Conservation (phyloP, 2,888 invertebrate genomes). For the Incurvaria masculella region DNA sequence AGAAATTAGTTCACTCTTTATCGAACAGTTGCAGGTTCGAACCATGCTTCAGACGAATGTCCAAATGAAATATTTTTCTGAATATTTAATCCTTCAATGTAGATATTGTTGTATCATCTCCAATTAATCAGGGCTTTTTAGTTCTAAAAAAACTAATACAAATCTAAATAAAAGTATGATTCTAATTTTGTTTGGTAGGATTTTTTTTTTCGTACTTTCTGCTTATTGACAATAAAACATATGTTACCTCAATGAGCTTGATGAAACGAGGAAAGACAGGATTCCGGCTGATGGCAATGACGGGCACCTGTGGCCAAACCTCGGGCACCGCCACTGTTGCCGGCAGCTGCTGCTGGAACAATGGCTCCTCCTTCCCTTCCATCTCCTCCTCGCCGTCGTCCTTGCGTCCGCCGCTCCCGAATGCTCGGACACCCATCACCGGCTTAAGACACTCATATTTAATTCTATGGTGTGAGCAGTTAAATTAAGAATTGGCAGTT, state of each 20-base stretch:
- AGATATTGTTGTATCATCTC: no score
- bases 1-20: no score
- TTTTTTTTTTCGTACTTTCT: neutral
- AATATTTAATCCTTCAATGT: no score
- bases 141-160: no score
- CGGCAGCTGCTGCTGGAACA: slow-evolving; percentile 62
- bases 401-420: slow-evolving; percentile 34
- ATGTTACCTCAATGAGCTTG: slow-evolving; percentile 86
- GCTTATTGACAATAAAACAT: slow-evolving; percentile 2
- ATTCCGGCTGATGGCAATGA: slow-evolving; percentile 90
- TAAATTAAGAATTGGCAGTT: no score
- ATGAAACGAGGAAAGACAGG: slow-evolving; percentile 98
- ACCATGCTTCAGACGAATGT: no score
- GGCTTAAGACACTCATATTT: neutral
- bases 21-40: no score
- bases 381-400: slow-evolving; percentile 34
- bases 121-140: no score
- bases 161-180: slow-evolving; percentile 3
- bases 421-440: slow-evolving; percentile 13
- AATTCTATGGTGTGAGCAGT: no score
- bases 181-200: slow-evolving; percentile 2
- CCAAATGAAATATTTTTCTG: no score
- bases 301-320: slow-evolving; percentile 94
- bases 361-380: slow-evolving; percentile 38
- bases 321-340: slow-evolving; percentile 94